Evolutionary conservation across 2,888 invertebrate genomes (phyloP).

Genomic region (Entomobrya proxima): DNA sequence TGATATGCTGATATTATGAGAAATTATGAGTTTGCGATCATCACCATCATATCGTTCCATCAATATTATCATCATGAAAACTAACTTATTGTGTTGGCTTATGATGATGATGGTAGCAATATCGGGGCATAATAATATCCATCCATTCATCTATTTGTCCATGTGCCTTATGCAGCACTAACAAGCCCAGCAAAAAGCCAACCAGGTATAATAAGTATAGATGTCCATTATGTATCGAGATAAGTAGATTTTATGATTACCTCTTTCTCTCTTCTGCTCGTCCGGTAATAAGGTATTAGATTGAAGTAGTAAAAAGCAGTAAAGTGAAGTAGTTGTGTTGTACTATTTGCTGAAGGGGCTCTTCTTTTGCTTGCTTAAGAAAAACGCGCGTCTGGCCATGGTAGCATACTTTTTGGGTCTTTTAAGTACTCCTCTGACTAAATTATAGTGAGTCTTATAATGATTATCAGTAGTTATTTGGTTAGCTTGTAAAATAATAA

Average conservation of each 20-base stretch:
- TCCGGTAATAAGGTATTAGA: conserved; percentile 42
- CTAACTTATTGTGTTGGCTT: conserved; percentile 20
- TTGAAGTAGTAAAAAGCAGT: conserved; percentile 24
- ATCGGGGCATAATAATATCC: conserved; percentile 1
- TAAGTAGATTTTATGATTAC: conserved; percentile 61
- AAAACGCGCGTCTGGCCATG: neutral
- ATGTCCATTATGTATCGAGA: conserved; percentile 47
- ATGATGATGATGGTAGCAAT: conserved; percentile 3
- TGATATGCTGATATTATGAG: conserved; percentile 61
- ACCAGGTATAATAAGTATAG: conserved; percentile 54
- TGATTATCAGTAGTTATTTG: conserved; percentile 17
- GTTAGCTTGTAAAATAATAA: conserved; percentile 21
- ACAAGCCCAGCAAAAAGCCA: neutral
- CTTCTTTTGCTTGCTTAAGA: neutral
- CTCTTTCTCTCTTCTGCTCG: conserved; percentile 3
- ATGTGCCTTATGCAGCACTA: conserved; percentile 19
- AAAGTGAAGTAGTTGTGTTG: conserved; percentile 29
- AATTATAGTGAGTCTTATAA: neutral
- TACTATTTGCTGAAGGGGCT: conserved; percentile 31
- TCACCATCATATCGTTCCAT: conserved; percentile 24
- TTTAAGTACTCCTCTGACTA: conserved; percentile 7
- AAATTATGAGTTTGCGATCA: conserved; percentile 61
- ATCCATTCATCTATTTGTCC: neutral
- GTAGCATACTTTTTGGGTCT: conserved; percentile 17
- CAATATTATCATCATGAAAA: conserved; percentile 35